These are phyloP conservation scores for Brachycybe producta DNA, from an alignment of 2,888 invertebrate genomes.

Conservation along the genomic window DNA sequence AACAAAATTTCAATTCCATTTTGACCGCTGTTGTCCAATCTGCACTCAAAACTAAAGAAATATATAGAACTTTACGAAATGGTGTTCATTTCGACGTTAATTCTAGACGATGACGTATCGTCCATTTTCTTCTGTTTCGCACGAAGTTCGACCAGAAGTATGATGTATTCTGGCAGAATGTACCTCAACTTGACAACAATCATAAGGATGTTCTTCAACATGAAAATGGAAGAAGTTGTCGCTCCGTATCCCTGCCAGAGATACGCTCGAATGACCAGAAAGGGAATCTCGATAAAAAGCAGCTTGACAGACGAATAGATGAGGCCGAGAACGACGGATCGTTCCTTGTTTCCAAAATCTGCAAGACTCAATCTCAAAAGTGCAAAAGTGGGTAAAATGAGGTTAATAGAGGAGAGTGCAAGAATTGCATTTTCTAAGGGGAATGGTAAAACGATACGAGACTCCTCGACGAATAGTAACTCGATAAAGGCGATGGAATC, in stretches of 20 bases:
- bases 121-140: constrained; percentile 4
- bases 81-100: constrained; percentile 10
- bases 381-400: constrained; percentile 42
- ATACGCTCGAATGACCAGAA: constrained; percentile 15
- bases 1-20: too few relatives aligned
- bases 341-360: constrained; percentile 33
- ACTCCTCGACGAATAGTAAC: constrained; percentile 34
- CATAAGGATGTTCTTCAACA: constrained; percentile 17
- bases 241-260: constrained; percentile 13
- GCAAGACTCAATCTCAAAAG: constrained; percentile 41
- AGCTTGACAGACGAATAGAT: constrained; percentile 14
- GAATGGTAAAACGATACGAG: constrained; percentile 24
- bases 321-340: constrained; percentile 12
- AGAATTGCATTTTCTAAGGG: constrained; percentile 37
- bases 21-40: too few relatives aligned
- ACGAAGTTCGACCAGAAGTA: constrained; percentile 1
- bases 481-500: constrained; percentile 43
- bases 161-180: constrained; percentile 15
- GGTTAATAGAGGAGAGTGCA: constrained; percentile 40
- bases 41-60: too few relatives aligned
- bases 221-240: constrained; percentile 13
- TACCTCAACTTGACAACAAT: constrained; percentile 16
- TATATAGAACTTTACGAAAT: too few relatives aligned
- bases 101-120: background rate
- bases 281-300: constrained; percentile 14